Conservation (phyloP, 2,797 vertebrate genomes). For the Silurus aristotelis region DNA sequence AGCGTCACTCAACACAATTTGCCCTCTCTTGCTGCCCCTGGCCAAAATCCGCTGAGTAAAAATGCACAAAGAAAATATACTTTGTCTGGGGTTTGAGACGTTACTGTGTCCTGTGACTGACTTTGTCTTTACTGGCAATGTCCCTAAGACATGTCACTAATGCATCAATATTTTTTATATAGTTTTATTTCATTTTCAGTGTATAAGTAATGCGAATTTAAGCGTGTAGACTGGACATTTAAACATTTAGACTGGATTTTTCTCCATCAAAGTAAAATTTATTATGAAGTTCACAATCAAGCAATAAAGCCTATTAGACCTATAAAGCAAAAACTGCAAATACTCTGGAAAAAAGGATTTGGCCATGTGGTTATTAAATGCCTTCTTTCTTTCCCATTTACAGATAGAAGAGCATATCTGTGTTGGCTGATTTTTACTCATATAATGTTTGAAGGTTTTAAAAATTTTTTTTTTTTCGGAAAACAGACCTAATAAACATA, state of each 20-base stretch:
- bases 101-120: neutral
- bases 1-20: constrained; percentile 34
- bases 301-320: neutral
- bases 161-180: neutral
- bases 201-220: neutral
- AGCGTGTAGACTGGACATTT: neutral
- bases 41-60: constrained; percentile 56
- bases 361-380: neutral
- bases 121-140: constrained; percentile 6
- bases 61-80: constrained; percentile 50
- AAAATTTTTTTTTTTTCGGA: neutral
- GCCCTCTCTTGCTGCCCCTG: constrained; percentile 37
- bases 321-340: no score
- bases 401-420: constrained; percentile 29
- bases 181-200: neutral
- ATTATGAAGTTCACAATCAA: neutral
- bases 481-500: no score
- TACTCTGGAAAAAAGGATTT: neutral
- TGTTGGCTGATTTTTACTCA: neutral
- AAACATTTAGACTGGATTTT: neutral
- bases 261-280: neutral
- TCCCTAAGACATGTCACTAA: neutral
- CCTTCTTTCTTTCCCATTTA: constrained; percentile 8
- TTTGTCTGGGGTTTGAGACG: constrained; percentile 3
- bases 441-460: no score